Base-by-base conservation (phyloP, 2,113 vertebrate genomes). In the Psephotus haematonotus region DNA sequence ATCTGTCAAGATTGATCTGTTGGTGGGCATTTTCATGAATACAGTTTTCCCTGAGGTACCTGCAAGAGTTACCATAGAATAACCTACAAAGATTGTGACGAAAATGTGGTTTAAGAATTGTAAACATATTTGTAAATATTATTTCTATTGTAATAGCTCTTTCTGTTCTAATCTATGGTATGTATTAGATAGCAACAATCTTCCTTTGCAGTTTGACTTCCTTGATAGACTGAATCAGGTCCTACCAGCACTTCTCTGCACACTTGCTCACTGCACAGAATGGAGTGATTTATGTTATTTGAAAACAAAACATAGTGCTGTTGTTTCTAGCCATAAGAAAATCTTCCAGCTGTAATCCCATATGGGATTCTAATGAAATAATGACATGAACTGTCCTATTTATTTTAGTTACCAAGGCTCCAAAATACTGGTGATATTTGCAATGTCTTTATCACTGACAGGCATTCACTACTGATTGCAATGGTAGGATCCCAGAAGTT, bases 261-360 rank as follows among this genome's bases (percentile, higher is more conserved):
- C 13, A 17, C 59, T 82, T 79, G 62, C 31, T 76, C 47, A 13
- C 70, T 87, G 69, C 7, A 7, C 74, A 94, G 53, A 94, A 74
- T 43, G 17, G 57, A 80, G 37, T 76, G 71, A 83, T 88, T 96
- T 85, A 77, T 80, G 53, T 63, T 85, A 6, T 62, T 85, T 94
- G 53, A 93, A 92, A 95, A 96, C 46, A 93, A 92, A 87, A 80
- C 17, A 80, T 77, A 85, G 37, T 83, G 59, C 82, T 95, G 70
- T 90, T 93, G 55, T 82, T 94, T 74, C 33, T 86, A 88, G 82
- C 64, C 59, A 83, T 53, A 74, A 55, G 79, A 82, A 91, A 94
- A 77, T 92, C 63, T 92, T 96, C 75, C 95, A 95, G 82, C 68
- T 94, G 93, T 59, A 90, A 55, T 93, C 50, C 59, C 85, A 44